Evolutionary conservation across 2,113 vertebrate genomes (phyloP).

Genomic region (Nothocercus nigrocapillus): DNA sequence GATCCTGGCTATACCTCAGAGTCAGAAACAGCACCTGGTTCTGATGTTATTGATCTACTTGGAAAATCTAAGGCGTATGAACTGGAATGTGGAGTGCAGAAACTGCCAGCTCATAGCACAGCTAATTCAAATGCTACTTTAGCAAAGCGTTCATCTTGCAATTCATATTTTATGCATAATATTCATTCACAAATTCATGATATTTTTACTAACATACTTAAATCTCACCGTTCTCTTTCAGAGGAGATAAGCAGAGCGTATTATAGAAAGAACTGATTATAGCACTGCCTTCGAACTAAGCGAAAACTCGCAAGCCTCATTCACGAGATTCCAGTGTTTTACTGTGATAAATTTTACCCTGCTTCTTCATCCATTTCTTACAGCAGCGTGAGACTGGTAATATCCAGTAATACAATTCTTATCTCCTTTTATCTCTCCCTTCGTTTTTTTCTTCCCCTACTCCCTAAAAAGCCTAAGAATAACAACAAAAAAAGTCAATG

Average conservation of each 20-base stretch:
- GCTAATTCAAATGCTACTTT: neutral
- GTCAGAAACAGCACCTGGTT: neutral
- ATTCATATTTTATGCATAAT: neutral
- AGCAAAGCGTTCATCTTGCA: neutral
- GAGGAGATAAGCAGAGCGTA: neutral
- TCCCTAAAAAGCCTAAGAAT: neutral
- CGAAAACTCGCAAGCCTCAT: neutral
- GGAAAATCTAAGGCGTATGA: neutral
- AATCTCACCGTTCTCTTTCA: neutral
- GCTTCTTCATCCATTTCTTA: constrained; percentile 1
- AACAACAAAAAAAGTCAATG: neutral
- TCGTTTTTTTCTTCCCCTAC: neutral
- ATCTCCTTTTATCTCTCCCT: neutral
- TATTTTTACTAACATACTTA: neutral
- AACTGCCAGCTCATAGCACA: neutral
- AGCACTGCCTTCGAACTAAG: neutral
- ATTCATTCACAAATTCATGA: neutral
- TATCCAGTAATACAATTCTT: neutral
- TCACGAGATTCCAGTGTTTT: neutral
- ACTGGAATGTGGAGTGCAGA: neutral
- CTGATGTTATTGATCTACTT: neutral
- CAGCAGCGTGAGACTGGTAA: neutral
- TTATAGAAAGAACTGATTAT: neutral
- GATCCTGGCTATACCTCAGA: neutral
- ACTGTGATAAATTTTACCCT: neutral